A percentile compares a stretch with the other conserved stretches of the same genome.
Evolutionary conservation across 2,113 vertebrate species (phyloP).

Genomic region (Entomyzon cyanotis): DNA sequence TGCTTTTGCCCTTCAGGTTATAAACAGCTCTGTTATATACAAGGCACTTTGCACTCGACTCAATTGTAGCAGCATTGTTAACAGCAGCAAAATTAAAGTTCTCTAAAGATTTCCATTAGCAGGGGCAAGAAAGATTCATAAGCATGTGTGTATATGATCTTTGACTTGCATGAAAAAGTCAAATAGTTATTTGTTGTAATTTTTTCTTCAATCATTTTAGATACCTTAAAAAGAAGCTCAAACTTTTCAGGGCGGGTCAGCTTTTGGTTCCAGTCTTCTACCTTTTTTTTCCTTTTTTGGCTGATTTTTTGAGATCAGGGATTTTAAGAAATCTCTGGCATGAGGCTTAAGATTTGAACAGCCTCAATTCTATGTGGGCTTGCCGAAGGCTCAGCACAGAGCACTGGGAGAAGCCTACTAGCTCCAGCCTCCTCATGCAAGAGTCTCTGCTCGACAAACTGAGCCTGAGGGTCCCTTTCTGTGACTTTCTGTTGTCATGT

Average conservation of each 20-base stretch:
- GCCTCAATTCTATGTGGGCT: neutral
- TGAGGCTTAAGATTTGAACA: neutral
- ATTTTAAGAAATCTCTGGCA: neutral
- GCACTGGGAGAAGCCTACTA: neutral
- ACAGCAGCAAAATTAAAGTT: neutral
- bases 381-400: neutral
- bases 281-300: neutral
- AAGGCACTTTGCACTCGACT: neutral
- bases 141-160: neutral
- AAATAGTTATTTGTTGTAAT: neutral
- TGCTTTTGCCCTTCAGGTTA: slow-evolving; percentile 43
- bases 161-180: neutral
- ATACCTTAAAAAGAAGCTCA: neutral
- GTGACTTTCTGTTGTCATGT: neutral
- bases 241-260: neutral
- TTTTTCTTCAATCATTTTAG: neutral
- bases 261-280: neutral
- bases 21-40: slow-evolving; percentile 36
- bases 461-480: neutral
- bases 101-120: slow-evolving; percentile 43
- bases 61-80: neutral
- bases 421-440: neutral
- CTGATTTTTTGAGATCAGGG: neutral
- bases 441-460: neutral
- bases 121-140: neutral